Evolutionary conservation across 2,113 vertebrate species (phyloP), one percentile per base, ranked within the genome.

Genomic region (Proteles cristata): DNA sequence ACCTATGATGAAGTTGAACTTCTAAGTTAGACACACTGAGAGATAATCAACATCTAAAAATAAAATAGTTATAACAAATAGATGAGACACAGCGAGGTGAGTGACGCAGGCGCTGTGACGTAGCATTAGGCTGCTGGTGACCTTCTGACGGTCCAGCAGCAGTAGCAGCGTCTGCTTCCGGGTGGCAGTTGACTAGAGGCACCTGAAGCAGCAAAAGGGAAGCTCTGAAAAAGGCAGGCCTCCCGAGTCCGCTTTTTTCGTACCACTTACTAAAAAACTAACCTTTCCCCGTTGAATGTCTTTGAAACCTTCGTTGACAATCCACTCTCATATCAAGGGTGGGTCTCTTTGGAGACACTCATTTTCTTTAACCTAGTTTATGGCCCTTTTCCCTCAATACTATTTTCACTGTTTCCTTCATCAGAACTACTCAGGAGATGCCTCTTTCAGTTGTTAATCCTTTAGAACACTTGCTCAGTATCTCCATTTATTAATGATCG

Each of bases 81-180:
- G 21, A 85, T 45, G 73, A 48, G 73, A 26, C 28, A 3, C 28
- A 4, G 4, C 1, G 25, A 45, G 7, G 39, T 15, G 7, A 28
- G 8, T 76, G 12, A 76, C 0, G 0, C 15, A 15, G 25, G 43
- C 2, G 0, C 7, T 28, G 11, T 45, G 73, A 28, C 4, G 6
- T 9, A 7, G 14, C 26, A 0, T 76, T 4, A 28, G 73, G 43
- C 43, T 76, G 15, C 39, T 76, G 43, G 26, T 45, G 43, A 28
- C 73, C 25, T 2, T 76, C 39, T 28, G 12, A 76, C 0, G 1
- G 12, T 76, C 4, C 3, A 8, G 16, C 12, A 76, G 43, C 25
- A 28, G 73, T 1, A 28, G 25, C 43, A 16, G 45, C 43, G 15
- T 45, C 43, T 45, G 73, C 5, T 2, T 35, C 7, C 25, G 15